A percentile compares a stretch with the other conserved stretches of the same genome.
Conservation (phyloP, 2,888 invertebrate species). For the Xestia rhomboidea region DNA sequence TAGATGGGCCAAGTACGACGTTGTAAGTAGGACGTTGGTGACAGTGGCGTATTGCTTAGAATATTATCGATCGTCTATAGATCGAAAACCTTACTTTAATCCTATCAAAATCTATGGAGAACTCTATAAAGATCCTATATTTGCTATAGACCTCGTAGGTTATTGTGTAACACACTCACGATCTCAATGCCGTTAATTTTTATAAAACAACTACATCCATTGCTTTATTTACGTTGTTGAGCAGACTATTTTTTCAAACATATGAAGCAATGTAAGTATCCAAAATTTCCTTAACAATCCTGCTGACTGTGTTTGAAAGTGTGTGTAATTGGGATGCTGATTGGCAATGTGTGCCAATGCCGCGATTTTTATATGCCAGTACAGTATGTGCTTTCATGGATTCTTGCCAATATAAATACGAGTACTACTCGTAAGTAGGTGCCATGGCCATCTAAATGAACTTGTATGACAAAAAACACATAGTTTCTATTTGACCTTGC, state of each 20-base stretch:
- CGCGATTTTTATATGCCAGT: slow-evolving; percentile 5
- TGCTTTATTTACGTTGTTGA: neutral
- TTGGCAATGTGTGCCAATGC: slow-evolving; percentile 14
- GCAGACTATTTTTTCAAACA: neutral
- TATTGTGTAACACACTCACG: neutral
- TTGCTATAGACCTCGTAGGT: neutral
- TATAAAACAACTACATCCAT: neutral
- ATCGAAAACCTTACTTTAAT: neutral
- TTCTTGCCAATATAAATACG: slow-evolving; percentile 3
- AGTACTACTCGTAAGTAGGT: neutral
- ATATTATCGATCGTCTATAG: neutral
- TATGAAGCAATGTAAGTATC: neutral
- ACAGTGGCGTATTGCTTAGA: neutral
- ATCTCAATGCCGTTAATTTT: neutral
- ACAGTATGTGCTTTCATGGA: slow-evolving; percentile 27
- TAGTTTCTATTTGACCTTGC: slow-evolving; percentile 1
- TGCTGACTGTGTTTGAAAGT: neutral
- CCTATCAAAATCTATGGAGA: neutral
- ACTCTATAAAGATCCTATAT: neutral
- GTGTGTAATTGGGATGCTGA: slow-evolving; percentile 11
- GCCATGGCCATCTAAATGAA: neutral
- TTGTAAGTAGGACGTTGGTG: too few relatives aligned
- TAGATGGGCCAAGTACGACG: neutral
- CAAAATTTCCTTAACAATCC: neutral
- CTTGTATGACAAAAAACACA: neutral